Evolutionary conservation across 2,113 vertebrate genomes (phyloP).

Genomic region (Austrofundulus limnaeus): DNA sequence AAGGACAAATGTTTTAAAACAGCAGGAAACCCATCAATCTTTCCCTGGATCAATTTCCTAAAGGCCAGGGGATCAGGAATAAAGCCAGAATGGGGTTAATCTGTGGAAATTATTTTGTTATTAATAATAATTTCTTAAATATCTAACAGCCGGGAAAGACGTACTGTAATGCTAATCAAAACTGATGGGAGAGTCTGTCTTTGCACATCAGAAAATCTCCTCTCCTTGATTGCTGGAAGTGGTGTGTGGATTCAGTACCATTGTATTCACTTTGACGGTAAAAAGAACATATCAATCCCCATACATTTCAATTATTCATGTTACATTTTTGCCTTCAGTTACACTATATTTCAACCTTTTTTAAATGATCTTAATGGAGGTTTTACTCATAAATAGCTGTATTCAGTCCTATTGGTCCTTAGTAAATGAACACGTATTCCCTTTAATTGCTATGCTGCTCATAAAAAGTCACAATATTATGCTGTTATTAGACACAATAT

Average conservation of each 20-base stretch:
- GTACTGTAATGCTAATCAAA: constrained; percentile 81
- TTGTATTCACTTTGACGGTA: constrained; percentile 18
- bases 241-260: constrained; percentile 50
- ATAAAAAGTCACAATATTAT: constrained; percentile 66
- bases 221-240: constrained; percentile 61
- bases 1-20: constrained; percentile 81
- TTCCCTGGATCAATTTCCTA: constrained; percentile 80
- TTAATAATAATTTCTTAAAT: constrained; percentile 86
- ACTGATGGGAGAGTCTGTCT: constrained; percentile 79
- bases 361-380: constrained; percentile 11
- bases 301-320: constrained; percentile 38
- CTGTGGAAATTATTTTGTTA: constrained; percentile 83
- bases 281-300: constrained; percentile 46
- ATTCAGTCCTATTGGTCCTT: constrained; percentile 10
- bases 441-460: constrained; percentile 56
- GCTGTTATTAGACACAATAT: constrained; percentile 52
- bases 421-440: constrained; percentile 36
- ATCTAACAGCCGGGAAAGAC: constrained; percentile 77
- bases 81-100: constrained; percentile 82
- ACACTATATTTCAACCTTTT: constrained; percentile 28
- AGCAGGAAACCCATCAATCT: constrained; percentile 79
- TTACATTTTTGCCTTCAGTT: background rate
- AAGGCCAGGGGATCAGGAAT: constrained; percentile 76
- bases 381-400: constrained; percentile 45
- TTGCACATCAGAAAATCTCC: constrained; percentile 61